These are phyloP conservation scores for Tupaia tana DNA, from an alignment of 2,113 vertebrate genomes.

Conservation along the genomic window DNA sequence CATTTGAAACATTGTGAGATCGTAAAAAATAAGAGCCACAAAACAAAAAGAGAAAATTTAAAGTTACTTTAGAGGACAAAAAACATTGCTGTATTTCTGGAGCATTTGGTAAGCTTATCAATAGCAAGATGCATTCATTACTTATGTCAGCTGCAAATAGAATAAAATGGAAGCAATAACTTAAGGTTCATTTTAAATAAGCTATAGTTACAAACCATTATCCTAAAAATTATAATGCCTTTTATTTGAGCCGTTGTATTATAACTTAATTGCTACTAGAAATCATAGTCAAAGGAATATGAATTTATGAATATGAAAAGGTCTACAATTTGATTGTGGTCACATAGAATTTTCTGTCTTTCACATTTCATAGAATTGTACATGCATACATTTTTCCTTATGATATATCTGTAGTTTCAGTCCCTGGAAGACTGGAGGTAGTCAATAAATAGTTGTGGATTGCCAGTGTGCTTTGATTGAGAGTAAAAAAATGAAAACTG, in stretches of 20 bases:
- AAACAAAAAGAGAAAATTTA: slow-evolving; percentile 32
- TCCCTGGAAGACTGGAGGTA: neutral
- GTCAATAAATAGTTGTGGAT: neutral
- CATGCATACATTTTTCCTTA: neutral
- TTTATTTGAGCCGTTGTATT: slow-evolving; percentile 1
- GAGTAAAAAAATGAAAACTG: too few relatives aligned
- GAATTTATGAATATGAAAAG: neutral
- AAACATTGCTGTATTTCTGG: slow-evolving; percentile 40
- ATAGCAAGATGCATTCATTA: neutral
- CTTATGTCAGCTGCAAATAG: slow-evolving; percentile 47
- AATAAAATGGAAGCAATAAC: slow-evolving; percentile 31
- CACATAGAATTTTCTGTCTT: neutral
- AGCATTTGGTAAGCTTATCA: slow-evolving; percentile 46
- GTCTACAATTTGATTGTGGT: neutral
- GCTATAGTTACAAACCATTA: slow-evolving; percentile 19
- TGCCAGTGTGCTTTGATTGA: neutral
- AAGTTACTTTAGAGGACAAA: slow-evolving; percentile 53
- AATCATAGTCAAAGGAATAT: neutral
- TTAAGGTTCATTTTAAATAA: slow-evolving; percentile 55
- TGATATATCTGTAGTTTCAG: neutral
- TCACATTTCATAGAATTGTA: neutral
- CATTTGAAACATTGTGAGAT: slow-evolving; percentile 23
- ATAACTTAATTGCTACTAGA: slow-evolving; percentile 46
- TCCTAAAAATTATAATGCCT: slow-evolving; percentile 29
- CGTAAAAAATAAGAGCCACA: slow-evolving; percentile 60